These are phyloP conservation scores for Coluber constrictor DNA, from an alignment of 2,797 vertebrate genomes.

Conservation along the genomic window DNA sequence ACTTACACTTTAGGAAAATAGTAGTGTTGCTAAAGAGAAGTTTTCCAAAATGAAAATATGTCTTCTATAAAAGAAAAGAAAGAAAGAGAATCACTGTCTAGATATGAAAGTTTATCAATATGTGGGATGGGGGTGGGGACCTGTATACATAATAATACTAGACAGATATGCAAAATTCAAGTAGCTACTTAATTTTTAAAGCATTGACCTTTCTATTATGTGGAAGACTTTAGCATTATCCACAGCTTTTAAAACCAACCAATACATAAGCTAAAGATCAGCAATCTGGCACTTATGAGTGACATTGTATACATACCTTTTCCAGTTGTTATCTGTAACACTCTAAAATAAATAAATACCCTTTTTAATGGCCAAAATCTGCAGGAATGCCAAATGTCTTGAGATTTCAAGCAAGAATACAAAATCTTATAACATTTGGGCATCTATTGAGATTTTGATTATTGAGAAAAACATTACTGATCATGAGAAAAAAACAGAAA, in stretches of 20 bases:
- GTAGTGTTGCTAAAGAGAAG: conserved; percentile 90
- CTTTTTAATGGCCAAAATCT: not conserved
- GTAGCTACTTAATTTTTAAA: not conserved
- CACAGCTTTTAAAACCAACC: not conserved
- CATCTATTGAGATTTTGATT: not conserved
- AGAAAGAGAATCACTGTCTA: not conserved
- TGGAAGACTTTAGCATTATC: not conserved
- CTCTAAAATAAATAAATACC: not conserved
- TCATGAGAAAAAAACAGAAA: not conserved
- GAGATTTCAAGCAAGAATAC: not conserved
- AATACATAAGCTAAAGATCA: not conserved
- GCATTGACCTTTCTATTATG: not conserved
- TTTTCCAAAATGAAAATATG: conserved; percentile 83
- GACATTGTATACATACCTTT: not conserved
- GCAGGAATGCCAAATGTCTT: not conserved
- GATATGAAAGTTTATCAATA: not conserved
- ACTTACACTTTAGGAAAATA: conserved; percentile 90
- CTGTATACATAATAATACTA: not conserved
- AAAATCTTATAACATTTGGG: not conserved
- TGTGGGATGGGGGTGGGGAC: not conserved
- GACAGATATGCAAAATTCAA: not conserved
- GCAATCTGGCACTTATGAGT: not conserved
- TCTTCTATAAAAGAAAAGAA: conserved; percentile 67
- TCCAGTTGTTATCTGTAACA: not conserved
- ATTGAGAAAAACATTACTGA: not conserved